These are phyloP conservation scores for Typhlichthys subterraneus DNA, from an alignment of 2,797 vertebrate species.

Conservation along the genomic window DNA sequence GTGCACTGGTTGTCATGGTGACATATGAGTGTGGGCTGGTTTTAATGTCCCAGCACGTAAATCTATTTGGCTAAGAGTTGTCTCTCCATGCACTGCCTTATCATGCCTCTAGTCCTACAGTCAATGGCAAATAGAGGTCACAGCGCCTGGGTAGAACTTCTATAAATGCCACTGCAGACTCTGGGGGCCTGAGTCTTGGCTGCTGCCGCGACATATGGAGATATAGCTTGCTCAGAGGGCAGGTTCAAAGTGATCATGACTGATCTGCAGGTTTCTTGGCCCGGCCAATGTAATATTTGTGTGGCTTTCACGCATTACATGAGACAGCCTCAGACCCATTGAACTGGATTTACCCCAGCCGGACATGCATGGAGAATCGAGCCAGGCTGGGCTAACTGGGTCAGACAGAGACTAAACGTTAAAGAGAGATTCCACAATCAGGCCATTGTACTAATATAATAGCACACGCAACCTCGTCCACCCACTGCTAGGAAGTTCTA, in stretches of 20 bases:
- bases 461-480: not conserved
- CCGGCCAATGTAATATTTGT: constrained; percentile 31
- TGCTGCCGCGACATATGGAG: constrained; percentile 23
- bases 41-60: constrained; percentile 44
- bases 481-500: constrained; percentile 22
- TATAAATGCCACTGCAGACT: constrained; percentile 11
- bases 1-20: constrained; percentile 54
- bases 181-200: constrained; percentile 24
- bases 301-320: constrained; percentile 33
- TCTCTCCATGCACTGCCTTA: constrained; percentile 37
- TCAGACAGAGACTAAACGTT: constrained; percentile 8
- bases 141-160: constrained; percentile 21
- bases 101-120: constrained; percentile 23
- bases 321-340: constrained; percentile 34
- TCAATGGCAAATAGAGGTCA: constrained; percentile 42
- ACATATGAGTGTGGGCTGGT: constrained; percentile 55
- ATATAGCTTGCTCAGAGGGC: constrained; percentile 12
- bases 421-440: constrained; percentile 17
- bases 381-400: constrained; percentile 38
- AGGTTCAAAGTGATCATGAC: constrained; percentile 20
- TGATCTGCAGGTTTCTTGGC: constrained; percentile 30
- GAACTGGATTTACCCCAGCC: constrained; percentile 52
- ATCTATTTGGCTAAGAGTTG: constrained; percentile 41
- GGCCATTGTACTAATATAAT: constrained; percentile 17
- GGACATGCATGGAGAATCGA: constrained; percentile 27